Evolutionary conservation across 92 coral and sea anemone genomes (phyloP).

Genomic region (Phenganax marumi): DNA sequence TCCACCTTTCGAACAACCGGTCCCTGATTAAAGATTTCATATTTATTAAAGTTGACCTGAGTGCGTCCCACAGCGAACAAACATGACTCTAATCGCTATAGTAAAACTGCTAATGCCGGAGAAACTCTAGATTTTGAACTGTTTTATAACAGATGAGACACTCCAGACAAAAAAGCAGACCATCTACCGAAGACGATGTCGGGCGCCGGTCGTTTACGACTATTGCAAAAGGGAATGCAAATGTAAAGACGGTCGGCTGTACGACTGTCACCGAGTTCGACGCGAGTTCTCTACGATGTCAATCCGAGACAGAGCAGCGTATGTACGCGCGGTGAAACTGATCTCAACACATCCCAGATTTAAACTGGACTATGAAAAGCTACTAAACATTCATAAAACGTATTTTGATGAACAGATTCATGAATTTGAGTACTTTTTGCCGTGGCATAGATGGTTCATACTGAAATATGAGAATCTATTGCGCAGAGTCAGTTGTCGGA

Average conservation of each 20-base stretch:
- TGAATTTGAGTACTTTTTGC: conserved; percentile 3
- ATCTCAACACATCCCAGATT: conserved; percentile 7
- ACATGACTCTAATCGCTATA: too few relatives aligned
- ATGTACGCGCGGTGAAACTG: conserved; percentile 19
- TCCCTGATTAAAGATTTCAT: background rate
- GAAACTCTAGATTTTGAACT: background rate
- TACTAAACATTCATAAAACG: conserved; percentile 19
- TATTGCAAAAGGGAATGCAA: conserved; percentile 18
- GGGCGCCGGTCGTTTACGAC: conserved; percentile 15
- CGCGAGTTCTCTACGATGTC: conserved; percentile 37
- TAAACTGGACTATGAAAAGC: conserved; percentile 18
- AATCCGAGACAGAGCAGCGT: conserved; percentile 5
- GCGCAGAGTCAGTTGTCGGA: conserved; percentile 41
- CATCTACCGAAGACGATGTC: conserved; percentile 8
- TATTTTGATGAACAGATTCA: background rate
- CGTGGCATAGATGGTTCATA: conserved; percentile 32
- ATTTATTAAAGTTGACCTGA: too few relatives aligned
- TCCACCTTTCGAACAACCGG: too few relatives aligned
- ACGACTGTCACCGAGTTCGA: conserved; percentile 34
- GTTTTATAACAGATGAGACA: background rate
- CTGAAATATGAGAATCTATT: conserved; percentile 26
- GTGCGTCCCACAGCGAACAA: background rate
- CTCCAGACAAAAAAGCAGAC: background rate
- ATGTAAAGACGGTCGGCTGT: conserved; percentile 16
- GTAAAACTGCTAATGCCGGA: background rate